Percentiles rank a stretch among this genome's conserved stretches.
phyloP scores from a whole-genome alignment of 30 jellyfish, hydroid and myxozoan species.

The Sanderia malayensis region DNA sequence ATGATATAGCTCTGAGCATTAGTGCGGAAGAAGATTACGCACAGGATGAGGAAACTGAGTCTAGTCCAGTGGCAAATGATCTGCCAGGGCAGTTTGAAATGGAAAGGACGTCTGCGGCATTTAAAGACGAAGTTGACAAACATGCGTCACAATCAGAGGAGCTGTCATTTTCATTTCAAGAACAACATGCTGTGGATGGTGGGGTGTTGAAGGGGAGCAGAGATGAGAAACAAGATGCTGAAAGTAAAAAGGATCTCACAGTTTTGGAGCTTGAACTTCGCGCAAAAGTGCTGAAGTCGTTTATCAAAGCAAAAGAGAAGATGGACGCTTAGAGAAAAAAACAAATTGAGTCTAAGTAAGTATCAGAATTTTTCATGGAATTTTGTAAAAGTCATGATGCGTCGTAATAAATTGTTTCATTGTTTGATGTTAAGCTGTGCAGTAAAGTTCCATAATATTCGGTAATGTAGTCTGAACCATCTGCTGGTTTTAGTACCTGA shows the following conservation, averaged over 20 bases:
- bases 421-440: slow-evolving; percentile 39
- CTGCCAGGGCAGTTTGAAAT: too few relatives aligned
- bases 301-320: slow-evolving; percentile 57
- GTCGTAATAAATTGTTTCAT: slow-evolving; percentile 58
- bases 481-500: slow-evolving; percentile 95
- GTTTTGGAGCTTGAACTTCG: slow-evolving; percentile 64
- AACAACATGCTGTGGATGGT: too few relatives aligned
- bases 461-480: slow-evolving; percentile 89
- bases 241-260: slow-evolving; percentile 10
- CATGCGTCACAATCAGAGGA: too few relatives aligned
- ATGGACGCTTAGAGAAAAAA: slow-evolving; percentile 3
- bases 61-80: too few relatives aligned
- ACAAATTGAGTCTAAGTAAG: not conserved
- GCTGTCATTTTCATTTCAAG: too few relatives aligned
- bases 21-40: too few relatives aligned
- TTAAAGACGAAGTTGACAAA: too few relatives aligned
- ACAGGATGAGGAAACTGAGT: too few relatives aligned
- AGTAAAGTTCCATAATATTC: slow-evolving; percentile 81
- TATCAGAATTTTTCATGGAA: not conserved
- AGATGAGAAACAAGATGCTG: too few relatives aligned
- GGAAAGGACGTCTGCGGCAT: too few relatives aligned
- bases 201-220: too few relatives aligned
- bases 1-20: too few relatives aligned
- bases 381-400: slow-evolving; percentile 37
- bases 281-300: slow-evolving; percentile 92